A percentile compares a stretch with the other conserved stretches of the same genome.
phyloP scores from a whole-genome alignment of 2,888 invertebrate genomes.

The Leptopilina myrica region DNA sequence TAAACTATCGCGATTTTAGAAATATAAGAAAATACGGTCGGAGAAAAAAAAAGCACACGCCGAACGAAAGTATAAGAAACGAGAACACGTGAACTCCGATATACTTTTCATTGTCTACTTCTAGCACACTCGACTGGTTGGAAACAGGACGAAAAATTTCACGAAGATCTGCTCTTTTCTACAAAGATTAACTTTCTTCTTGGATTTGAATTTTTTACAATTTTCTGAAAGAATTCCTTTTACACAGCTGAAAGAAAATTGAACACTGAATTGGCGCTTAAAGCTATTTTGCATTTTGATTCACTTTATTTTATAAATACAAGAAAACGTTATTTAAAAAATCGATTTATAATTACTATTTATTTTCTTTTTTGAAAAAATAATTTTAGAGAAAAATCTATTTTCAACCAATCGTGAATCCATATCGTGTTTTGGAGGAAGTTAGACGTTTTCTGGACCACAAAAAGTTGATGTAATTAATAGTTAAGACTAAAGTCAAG shows the following conservation, averaged over 20 bases:
- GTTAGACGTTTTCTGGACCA: conserved; percentile 35
- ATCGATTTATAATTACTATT: too few species aligned
- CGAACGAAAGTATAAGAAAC: conserved; percentile 9
- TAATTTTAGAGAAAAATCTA: background rate
- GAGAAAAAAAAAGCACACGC: background rate
- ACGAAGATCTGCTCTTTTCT: conserved; percentile 15
- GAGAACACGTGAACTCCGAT: conserved; percentile 31
- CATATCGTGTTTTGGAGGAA: conserved; percentile 19
- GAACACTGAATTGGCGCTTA: background rate
- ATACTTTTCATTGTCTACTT: conserved; percentile 23
- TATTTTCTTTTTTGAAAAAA: background rate
- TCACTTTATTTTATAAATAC: too few species aligned
- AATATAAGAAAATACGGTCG: conserved; percentile 29
- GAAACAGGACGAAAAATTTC: conserved; percentile 27
- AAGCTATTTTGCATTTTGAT: background rate
- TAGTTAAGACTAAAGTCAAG: conserved; percentile 24
- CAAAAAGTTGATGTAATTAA: conserved; percentile 40
- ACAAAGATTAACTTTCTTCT: conserved; percentile 27
- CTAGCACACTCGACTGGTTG: conserved; percentile 25
- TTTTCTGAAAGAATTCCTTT: conserved; percentile 9
- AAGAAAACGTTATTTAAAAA: too few species aligned
- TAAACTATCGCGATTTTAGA: conserved; percentile 34
- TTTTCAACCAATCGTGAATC: conserved; percentile 25
- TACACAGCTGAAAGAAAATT: background rate
- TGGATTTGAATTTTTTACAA: background rate